These are phyloP conservation scores for Rhingia rostrata DNA, from an alignment of 2,888 invertebrate species.

Conservation along the genomic window DNA sequence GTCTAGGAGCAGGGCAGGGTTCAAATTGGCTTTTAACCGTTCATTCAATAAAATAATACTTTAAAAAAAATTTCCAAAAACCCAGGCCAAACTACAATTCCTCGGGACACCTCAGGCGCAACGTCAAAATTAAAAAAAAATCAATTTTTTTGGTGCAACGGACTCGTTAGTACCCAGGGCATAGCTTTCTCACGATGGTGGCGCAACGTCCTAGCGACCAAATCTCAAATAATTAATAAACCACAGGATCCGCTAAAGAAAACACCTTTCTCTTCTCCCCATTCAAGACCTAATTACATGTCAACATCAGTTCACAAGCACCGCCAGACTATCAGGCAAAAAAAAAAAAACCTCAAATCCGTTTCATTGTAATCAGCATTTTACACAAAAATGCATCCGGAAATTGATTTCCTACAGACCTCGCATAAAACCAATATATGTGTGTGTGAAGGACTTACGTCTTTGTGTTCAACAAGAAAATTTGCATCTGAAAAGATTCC, in stretches of 20 bases:
- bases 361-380: slow-evolving; percentile 71
- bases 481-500: slow-evolving; percentile 70
- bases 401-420: slow-evolving; percentile 67
- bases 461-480: slow-evolving; percentile 42
- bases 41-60: too few relatives aligned
- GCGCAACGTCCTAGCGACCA: background rate
- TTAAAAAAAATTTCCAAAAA: too few relatives aligned
- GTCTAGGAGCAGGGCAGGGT: too few relatives aligned
- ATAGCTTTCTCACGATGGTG: too few relatives aligned
- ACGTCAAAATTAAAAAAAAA: too few relatives aligned
- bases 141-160: too few relatives aligned
- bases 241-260: background rate
- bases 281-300: slow-evolving; percentile 66
- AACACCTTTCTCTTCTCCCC: background rate
- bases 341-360: slow-evolving; percentile 36
- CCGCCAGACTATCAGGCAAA: slow-evolving; percentile 36
- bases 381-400: slow-evolving; percentile 73
- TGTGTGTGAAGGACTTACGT: background rate
- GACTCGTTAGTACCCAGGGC: too few relatives aligned
- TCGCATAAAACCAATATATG: slow-evolving; percentile 8
- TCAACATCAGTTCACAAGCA: slow-evolving; percentile 60
- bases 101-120: too few relatives aligned
- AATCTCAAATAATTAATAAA: background rate
- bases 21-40: too few relatives aligned
- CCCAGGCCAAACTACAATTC: too few relatives aligned